These are phyloP conservation scores for Megathymus violae DNA, from an alignment of 1,140 invertebrate genomes.

Conservation along the genomic window DNA sequence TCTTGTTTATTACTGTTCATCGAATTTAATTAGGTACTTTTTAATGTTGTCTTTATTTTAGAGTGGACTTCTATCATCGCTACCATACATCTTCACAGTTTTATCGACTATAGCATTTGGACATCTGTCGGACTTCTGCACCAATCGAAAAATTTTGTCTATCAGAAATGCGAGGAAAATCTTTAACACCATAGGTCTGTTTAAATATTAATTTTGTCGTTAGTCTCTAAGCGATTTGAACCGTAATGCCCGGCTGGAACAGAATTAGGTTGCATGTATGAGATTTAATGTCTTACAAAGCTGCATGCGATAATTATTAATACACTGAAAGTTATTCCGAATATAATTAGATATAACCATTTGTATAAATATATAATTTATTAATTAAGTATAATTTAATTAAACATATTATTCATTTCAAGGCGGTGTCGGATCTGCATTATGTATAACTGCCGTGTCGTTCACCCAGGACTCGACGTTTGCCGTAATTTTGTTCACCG, in stretches of 20 bases:
- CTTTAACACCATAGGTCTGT: constrained; percentile 1
- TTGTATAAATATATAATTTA: too few relatives aligned
- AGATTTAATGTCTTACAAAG: not conserved
- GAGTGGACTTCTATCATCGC: constrained; percentile 86
- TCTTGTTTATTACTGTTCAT: too few relatives aligned
- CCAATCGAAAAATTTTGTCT: constrained; percentile 57
- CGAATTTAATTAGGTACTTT: too few relatives aligned
- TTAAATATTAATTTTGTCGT: too few relatives aligned
- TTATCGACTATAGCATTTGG: constrained; percentile 69
- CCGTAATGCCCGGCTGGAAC: too few relatives aligned
- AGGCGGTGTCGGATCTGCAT: not conserved
- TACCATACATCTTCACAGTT: constrained; percentile 84
- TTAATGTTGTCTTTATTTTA: too few relatives aligned
- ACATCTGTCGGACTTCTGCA: constrained; percentile 65
- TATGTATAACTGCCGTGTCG: constrained; percentile 52
- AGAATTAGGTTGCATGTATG: too few relatives aligned
- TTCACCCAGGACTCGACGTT: constrained; percentile 51
- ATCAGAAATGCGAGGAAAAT: constrained; percentile 48
- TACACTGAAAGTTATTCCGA: too few relatives aligned
- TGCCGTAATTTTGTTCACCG: constrained; percentile 78
- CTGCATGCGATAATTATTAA: too few relatives aligned
- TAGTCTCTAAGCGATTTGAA: too few relatives aligned
- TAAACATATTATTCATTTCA: not conserved
- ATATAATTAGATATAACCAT: too few relatives aligned
- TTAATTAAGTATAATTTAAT: too few relatives aligned